A percentile compares a stretch with the other conserved stretches of the same genome.
phyloP scores from a whole-genome alignment of 2,888 invertebrate genomes.

The Drosophila pegasa region DNA sequence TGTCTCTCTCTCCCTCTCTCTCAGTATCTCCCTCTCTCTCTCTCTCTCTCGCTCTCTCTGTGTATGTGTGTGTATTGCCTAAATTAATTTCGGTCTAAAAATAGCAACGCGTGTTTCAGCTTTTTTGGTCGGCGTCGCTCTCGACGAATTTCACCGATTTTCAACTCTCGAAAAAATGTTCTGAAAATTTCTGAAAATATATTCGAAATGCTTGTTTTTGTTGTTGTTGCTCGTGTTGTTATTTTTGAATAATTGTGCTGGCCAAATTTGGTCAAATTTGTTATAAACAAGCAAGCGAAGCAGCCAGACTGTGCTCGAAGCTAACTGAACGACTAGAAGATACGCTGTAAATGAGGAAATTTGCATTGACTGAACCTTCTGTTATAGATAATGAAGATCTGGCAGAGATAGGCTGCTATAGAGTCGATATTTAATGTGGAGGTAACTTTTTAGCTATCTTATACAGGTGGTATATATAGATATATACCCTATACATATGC shows the following conservation, averaged over 20 bases:
- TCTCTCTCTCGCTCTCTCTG: not conserved
- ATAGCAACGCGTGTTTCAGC: constrained; percentile 74
- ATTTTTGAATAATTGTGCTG: constrained; percentile 59
- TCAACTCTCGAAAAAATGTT: constrained; percentile 35
- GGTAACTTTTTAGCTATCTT: not conserved
- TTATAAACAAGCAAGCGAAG: constrained; percentile 55
- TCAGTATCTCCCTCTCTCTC: not conserved
- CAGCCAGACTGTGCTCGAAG: not conserved
- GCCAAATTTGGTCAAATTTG: constrained; percentile 77
- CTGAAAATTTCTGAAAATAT: constrained; percentile 23
- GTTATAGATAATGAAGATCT: not conserved
- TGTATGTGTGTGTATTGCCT: constrained; percentile 28
- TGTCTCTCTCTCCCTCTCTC: not conserved
- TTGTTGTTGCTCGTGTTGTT: constrained; percentile 12
- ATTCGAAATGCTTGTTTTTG: constrained; percentile 10
- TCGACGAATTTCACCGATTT: constrained; percentile 13
- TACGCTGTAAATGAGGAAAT: not conserved
- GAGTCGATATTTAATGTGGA: not conserved
- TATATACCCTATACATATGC: not conserved
- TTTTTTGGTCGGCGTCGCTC: constrained; percentile 28
- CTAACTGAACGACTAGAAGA: not conserved
- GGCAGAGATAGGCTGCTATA: too few species aligned
- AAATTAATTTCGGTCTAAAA: constrained; percentile 78
- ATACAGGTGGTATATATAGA: not conserved
- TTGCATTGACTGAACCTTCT: not conserved